A percentile compares a stretch with the other conserved stretches of the same genome.
Conservation (phyloP, 2,797 vertebrate species). For the Labroides dimidiatus region DNA sequence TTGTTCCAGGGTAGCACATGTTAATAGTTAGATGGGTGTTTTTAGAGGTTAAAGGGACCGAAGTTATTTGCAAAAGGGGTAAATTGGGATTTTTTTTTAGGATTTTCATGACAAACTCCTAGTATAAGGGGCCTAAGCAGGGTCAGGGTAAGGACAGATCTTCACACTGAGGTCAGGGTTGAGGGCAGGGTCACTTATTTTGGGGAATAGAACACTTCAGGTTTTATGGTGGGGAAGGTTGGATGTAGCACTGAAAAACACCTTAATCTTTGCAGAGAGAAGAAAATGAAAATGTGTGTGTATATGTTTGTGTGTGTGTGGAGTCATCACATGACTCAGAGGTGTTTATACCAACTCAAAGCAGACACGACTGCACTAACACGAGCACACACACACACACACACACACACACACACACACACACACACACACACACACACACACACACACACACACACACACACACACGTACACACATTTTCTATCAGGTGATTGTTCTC, state of each 20-base stretch:
- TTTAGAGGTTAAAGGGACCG: background rate
- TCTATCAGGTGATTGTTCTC: slow-evolving; percentile 28
- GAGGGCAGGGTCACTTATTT: background rate
- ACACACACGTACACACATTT: too few species aligned
- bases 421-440: slow-evolving; percentile 19
- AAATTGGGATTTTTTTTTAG: background rate
- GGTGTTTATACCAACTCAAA: slow-evolving; percentile 44
- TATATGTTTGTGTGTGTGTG: slow-evolving; percentile 42
- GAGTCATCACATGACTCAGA: slow-evolving; percentile 69
- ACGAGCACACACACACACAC: slow-evolving; percentile 14
- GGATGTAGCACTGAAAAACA: slow-evolving; percentile 25
- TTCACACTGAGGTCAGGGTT: background rate
- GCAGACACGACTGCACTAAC: slow-evolving; percentile 55
- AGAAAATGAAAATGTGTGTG: slow-evolving; percentile 35
- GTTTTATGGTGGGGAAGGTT: background rate
- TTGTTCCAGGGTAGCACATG: background rate
- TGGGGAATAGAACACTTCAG: background rate
- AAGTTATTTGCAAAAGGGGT: too few species aligned
- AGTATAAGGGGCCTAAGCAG: background rate
- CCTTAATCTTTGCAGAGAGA: slow-evolving; percentile 36
- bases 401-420: slow-evolving; percentile 18
- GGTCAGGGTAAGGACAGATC: background rate
- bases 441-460: slow-evolving; percentile 15
- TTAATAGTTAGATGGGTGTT: background rate
- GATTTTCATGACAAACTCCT: too few species aligned